Evolutionary conservation across 2,888 invertebrate species (phyloP).

Genomic region (Trachelus iudaicus): DNA sequence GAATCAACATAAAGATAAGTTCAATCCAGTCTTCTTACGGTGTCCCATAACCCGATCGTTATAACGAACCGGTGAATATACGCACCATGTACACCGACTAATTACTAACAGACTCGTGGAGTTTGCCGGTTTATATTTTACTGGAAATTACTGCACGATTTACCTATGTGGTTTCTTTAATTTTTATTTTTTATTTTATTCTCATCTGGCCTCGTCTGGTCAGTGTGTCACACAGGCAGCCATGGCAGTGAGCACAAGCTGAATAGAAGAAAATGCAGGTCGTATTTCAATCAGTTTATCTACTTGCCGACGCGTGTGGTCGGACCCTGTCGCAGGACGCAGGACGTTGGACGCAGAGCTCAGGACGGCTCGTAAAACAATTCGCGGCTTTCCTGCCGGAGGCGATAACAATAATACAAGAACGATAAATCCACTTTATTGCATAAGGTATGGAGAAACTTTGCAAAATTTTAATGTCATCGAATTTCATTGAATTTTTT

Average conservation of each 20-base stretch:
- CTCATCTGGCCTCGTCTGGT: not conserved
- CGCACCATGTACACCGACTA: not conserved
- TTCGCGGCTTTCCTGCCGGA: conserved; percentile 15
- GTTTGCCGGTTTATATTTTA: not conserved
- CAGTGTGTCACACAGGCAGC: not conserved
- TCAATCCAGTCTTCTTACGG: not conserved
- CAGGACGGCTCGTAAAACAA: conserved; percentile 19
- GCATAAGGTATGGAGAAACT: not conserved
- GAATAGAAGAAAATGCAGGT: conserved; percentile 39
- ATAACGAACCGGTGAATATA: not conserved
- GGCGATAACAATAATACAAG: not conserved
- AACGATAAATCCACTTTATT: not conserved
- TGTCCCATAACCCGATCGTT: not conserved
- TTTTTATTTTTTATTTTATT: not conserved
- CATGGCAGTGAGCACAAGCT: not conserved
- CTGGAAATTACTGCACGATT: not conserved
- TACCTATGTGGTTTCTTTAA: not conserved
- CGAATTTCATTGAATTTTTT: not conserved
- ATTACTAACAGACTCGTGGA: not conserved
- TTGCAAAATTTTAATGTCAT: not conserved
- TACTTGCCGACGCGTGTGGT: conserved; percentile 65
- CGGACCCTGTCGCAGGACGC: conserved; percentile 30
- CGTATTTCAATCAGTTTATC: conserved; percentile 65
- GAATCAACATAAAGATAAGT: not conserved
- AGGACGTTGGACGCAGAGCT: conserved; percentile 25